Percentiles rank a stretch among this genome's conserved stretches.
Conservation (phyloP, 2,888 invertebrate genomes). For the Exocentrus adspersus region DNA sequence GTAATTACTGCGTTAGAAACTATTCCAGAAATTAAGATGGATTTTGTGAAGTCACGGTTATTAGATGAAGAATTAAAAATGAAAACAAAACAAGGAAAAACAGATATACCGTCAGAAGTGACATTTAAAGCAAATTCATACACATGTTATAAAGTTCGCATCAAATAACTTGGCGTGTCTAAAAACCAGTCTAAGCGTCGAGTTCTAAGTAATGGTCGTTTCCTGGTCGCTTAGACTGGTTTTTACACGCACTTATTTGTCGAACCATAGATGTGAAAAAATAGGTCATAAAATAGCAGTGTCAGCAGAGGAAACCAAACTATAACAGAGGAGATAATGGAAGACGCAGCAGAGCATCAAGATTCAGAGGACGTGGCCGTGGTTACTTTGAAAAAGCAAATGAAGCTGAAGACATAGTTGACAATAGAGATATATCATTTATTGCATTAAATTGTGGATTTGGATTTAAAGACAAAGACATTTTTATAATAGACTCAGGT, state of each 20-base stretch:
- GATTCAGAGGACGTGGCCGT: background rate
- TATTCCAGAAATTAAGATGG: constrained; percentile 39
- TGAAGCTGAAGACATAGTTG: constrained; percentile 2
- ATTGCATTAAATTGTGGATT: background rate
- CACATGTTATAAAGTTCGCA: too few species aligned
- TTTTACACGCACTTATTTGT: constrained; percentile 20
- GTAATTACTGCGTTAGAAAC: constrained; percentile 48
- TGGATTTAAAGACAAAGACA: background rate
- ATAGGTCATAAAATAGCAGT: constrained; percentile 24
- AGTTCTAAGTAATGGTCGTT: too few species aligned
- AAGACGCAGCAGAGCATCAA: background rate
- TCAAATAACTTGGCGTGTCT: too few species aligned
- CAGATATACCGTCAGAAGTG: constrained; percentile 13
- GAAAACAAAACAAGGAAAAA: constrained; percentile 6
- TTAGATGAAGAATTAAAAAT: constrained; percentile 44
- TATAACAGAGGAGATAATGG: background rate
- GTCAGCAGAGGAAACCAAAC: background rate
- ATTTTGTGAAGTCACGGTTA: constrained; percentile 45
- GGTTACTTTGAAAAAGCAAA: background rate
- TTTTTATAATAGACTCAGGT: constrained; percentile 3
- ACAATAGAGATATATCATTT: background rate
- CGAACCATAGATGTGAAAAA: constrained; percentile 33
- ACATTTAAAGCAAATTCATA: too few species aligned
- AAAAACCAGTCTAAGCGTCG: too few species aligned
- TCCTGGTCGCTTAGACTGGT: too few species aligned